phyloP scores from a whole-genome alignment of 1,140 invertebrate species.

The Drosophila fuyamai region DNA sequence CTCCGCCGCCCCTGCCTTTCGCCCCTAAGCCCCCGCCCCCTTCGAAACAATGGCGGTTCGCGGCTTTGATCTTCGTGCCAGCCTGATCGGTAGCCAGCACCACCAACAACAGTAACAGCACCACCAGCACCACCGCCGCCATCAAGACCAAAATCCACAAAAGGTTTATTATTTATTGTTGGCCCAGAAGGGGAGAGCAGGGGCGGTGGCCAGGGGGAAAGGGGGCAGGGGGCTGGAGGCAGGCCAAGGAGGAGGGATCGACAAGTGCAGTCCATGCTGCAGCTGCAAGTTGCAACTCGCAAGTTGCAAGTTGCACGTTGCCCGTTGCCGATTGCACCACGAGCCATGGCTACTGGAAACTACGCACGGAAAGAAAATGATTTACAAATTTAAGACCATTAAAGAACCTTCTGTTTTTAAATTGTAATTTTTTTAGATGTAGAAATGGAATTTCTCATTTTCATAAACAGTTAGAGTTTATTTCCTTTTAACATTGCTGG shows the following conservation, averaged over 20 bases:
- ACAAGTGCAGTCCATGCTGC: conserved; percentile 64
- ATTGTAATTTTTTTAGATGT: no score
- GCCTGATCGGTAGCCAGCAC: conserved; percentile 68
- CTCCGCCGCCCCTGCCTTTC: conserved; percentile 8
- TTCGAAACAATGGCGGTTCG: conserved; percentile 69
- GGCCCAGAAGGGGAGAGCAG: conserved; percentile 49
- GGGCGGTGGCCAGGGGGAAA: neutral
- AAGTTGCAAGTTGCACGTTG: conserved; percentile 35
- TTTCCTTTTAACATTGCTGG: no score
- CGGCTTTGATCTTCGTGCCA: conserved; percentile 70
- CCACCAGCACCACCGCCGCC: conserved; percentile 51
- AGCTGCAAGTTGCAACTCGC: conserved; percentile 50
- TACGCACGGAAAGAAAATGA: conserved; percentile 24
- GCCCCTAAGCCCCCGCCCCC: conserved; percentile 4
- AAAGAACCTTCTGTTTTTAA: no score
- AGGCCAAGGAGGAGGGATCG: conserved; percentile 39
- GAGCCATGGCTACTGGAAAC: conserved; percentile 50
- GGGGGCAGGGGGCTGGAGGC: conserved; percentile 9
- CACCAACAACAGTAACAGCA: conserved; percentile 28
- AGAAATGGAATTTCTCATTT: no score
- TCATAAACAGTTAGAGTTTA: no score
- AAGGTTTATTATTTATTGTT: conserved; percentile 83
- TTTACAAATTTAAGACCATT: no score
- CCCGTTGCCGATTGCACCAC: conserved; percentile 50
- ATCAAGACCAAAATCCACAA: conserved; percentile 79